Percentiles rank a stretch among this genome's conserved stretches.
Conservation (phyloP, 2,888 invertebrate species). For the Pocota personata region DNA sequence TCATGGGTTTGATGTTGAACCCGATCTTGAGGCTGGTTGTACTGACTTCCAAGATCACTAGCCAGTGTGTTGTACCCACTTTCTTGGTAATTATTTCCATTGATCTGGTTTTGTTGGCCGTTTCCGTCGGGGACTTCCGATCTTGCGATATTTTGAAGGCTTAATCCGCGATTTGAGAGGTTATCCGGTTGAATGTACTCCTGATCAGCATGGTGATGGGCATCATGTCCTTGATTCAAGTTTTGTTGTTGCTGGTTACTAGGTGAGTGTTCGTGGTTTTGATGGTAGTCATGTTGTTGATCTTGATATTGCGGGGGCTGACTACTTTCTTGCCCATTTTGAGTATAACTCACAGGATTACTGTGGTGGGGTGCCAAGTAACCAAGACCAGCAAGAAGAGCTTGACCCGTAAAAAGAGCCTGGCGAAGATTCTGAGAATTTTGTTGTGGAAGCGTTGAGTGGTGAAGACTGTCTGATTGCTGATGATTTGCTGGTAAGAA, state of each 20-base stretch:
- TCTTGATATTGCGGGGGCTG: not conserved
- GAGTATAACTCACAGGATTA: not conserved
- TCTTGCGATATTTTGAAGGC: constrained; percentile 31
- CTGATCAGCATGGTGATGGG: not conserved
- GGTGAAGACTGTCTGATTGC: not conserved
- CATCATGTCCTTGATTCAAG: not conserved
- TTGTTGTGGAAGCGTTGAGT: not conserved
- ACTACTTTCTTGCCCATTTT: not conserved
- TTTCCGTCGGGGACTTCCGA: not conserved
- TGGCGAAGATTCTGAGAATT: no score
- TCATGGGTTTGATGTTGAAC: constrained; percentile 5
- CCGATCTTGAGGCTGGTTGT: not conserved
- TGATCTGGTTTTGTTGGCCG: not conserved
- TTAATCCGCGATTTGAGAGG: not conserved
- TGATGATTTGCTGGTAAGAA: not conserved
- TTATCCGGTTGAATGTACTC: not conserved
- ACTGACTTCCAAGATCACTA: not conserved
- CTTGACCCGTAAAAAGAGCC: no score
- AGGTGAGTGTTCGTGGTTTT: not conserved
- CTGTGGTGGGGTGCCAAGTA: not conserved
- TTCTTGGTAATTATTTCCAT: not conserved
- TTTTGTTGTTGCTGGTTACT: not conserved
- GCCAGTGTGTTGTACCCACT: constrained; percentile 7
- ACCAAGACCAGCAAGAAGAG: not conserved
- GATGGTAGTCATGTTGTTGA: not conserved